phyloP scores from a whole-genome alignment of 2,888 invertebrate species.

The Sarcophaga rosellei region DNA sequence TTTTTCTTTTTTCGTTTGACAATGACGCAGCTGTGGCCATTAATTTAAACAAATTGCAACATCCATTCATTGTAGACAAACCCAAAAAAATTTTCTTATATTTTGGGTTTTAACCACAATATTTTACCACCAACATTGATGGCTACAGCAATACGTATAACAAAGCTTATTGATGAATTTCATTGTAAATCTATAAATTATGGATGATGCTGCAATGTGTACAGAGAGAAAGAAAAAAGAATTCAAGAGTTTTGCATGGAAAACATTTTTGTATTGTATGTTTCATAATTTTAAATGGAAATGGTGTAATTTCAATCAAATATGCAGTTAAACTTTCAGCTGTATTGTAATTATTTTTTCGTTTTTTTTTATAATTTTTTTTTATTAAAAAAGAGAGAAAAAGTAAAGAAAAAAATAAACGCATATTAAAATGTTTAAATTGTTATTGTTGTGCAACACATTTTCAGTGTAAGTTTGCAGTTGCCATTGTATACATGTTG shows the following conservation, averaged over 20 bases:
- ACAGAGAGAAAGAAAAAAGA: neutral
- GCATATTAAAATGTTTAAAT: neutral
- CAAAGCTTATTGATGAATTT: slow-evolving; percentile 2
- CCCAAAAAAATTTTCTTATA: neutral
- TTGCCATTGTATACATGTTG: neutral
- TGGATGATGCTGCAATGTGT: neutral
- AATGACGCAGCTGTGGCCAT: slow-evolving; percentile 51
- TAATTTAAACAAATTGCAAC: slow-evolving; percentile 60
- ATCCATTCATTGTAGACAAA: neutral
- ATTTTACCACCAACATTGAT: neutral
- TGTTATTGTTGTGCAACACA: slow-evolving; percentile 6
- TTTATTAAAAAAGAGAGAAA: neutral
- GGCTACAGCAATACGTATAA: no score
- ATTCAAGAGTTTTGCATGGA: neutral
- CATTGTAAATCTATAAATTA: slow-evolving; percentile 25
- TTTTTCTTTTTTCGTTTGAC: neutral
- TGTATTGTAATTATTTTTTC: neutral
- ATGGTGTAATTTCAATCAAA: neutral
- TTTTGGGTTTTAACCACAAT: neutral
- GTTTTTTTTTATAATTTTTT: neutral
- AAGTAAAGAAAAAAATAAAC: neutral
- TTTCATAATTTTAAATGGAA: neutral
- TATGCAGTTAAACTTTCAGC: neutral
- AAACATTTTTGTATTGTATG: neutral
- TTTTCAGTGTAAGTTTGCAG: neutral